phyloP scores from a whole-genome alignment of 1,140 invertebrate genomes.

The Littorina saxatilis region DNA sequence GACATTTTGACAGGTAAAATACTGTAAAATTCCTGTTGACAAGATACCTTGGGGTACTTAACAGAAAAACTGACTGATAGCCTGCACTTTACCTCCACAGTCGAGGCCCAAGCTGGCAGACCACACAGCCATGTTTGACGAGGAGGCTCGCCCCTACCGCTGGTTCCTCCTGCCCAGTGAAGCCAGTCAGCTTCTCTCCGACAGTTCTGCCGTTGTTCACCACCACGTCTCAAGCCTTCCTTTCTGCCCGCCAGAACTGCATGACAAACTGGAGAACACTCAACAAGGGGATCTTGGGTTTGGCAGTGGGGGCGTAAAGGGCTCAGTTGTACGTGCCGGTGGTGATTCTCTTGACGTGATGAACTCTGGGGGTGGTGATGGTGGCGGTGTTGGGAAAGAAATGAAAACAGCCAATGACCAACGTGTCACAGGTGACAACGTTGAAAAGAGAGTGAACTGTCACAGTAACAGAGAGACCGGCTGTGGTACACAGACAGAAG shows the following conservation, averaged over 20 bases:
- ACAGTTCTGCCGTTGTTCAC: constrained; percentile 27
- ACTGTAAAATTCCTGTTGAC: no score
- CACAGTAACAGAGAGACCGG: no score
- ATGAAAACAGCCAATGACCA: not conserved
- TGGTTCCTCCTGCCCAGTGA: constrained; percentile 89
- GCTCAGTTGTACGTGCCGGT: no score
- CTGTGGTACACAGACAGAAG: no score
- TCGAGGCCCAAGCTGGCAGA: constrained; percentile 84
- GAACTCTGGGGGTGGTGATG: no score
- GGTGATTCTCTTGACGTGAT: no score
- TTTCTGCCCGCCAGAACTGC: constrained; percentile 55
- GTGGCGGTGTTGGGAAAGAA: not conserved
- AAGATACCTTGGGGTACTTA: no score
- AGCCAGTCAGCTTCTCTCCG: constrained; percentile 69
- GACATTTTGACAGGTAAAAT: no score
- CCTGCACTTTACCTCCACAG: no score
- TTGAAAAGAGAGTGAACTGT: not conserved
- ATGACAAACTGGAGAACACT: constrained; percentile 33
- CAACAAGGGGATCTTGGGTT: not conserved
- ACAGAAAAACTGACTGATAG: no score
- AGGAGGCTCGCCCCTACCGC: constrained; percentile 82
- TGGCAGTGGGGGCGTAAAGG: no score
- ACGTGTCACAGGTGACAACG: no score
- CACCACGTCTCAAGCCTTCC: constrained; percentile 40
- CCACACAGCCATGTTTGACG: constrained; percentile 84